Percentiles rank a stretch among this genome's conserved stretches.
These are phyloP conservation scores for Bembecia ichneumoniformis DNA, from an alignment of 2,888 invertebrate genomes.

Conservation along the genomic window DNA sequence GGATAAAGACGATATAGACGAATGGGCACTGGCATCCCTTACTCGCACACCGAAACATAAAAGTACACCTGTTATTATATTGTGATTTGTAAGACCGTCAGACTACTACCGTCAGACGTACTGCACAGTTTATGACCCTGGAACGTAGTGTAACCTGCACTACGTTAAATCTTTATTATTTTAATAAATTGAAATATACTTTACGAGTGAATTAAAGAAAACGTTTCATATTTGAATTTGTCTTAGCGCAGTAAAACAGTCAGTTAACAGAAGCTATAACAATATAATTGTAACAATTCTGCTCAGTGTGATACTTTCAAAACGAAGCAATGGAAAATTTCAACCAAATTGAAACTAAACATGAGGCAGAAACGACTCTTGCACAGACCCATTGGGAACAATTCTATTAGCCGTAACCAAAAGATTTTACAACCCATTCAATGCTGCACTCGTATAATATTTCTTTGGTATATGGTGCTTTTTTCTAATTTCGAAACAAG, in stretches of 20 bases:
- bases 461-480: neutral
- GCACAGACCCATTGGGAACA: constrained; percentile 32
- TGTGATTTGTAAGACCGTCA: too few relatives aligned
- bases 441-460: constrained; percentile 11
- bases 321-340: constrained; percentile 34
- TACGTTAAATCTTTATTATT: too few relatives aligned
- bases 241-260: constrained; percentile 10
- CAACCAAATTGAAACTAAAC: constrained; percentile 40
- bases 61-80: too few relatives aligned
- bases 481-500: constrained; percentile 11
- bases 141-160: too few relatives aligned
- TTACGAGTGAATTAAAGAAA: too few relatives aligned
- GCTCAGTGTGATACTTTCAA: constrained; percentile 24
- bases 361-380: constrained; percentile 19
- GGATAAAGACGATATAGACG: too few relatives aligned
- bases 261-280: constrained; percentile 38
- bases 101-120: too few relatives aligned
- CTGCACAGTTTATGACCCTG: too few relatives aligned
- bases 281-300: constrained; percentile 32
- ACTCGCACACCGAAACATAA: too few relatives aligned
- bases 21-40: too few relatives aligned
- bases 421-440: constrained; percentile 37
- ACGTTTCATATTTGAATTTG: too few relatives aligned
- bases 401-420: constrained; percentile 40
- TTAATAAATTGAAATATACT: too few relatives aligned